Base-by-base conservation (phyloP, 1,140 invertebrate genomes). In the Panulirus ornatus region DNA sequence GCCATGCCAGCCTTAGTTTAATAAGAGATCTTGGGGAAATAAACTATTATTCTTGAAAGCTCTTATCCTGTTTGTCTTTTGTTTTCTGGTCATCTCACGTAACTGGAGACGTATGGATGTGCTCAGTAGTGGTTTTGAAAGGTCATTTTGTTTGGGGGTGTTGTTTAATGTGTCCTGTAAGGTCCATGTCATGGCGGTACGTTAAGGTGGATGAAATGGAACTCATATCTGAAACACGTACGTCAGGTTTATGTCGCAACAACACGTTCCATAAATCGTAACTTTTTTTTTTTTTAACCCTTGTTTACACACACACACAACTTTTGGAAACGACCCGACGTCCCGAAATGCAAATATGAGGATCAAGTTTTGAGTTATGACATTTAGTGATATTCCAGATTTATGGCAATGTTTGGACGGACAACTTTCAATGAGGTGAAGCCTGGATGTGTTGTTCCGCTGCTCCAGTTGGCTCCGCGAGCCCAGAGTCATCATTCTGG, bases 351-450 rank as follows among this genome's bases (percentile, higher is more conserved):
- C 54, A 58, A 58, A 58, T 58, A 5, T 58, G 11, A 5, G 19
- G 0, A 3, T 22, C 54, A 58, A 22, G 14, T 58, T n/a, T 79
- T 27, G 30, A 22, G 42, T 19, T 8, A 34, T 19, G 30, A 16
- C 42, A 22, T 19, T 11, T 11, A n/a, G 44, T 79, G 27, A 51
- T 79, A 51, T 51, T 30, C 42, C 1, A 27, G 44, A 51, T 79
- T 79, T 79, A 79, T 79, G 44, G 76, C 42, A 27, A 2, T 30
- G 14, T 79, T 79, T 30, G 30, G 76, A n/a, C 76, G 30, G 76
- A 51, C 76, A 79, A 30, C 34, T 79, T 44, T 27, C 76, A 51
- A 51, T 79, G 47, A 79, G n/a, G n/a, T 51, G 76, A 79, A 51
- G 27, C n/a, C 44, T 51, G 34, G 34, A 79, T 79, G 44, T 79